Evolutionary conservation across 2,797 vertebrate species (phyloP), one percentile per base, ranked within the genome.

Genomic region (Falco peregrinus): DNA sequence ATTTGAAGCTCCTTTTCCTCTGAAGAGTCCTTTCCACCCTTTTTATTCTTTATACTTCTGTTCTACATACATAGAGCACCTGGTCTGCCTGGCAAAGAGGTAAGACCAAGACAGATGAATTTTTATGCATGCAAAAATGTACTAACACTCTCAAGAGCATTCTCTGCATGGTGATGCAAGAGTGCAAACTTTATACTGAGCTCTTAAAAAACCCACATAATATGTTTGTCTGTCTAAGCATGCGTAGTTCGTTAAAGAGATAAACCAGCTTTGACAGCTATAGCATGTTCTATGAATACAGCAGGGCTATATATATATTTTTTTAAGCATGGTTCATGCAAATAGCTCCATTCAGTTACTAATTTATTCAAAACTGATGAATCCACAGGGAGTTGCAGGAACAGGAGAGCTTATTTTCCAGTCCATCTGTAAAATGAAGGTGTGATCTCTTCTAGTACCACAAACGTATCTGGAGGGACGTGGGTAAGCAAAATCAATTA

Each of bases 291-390:
- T 47, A 47, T 71, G 57, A 93, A 83, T 71, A 80, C n/a, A 80
- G 60, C n/a, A 83, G 80, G 37, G 61, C 31, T 77, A 47, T 6
- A 3, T 43, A 11, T 22, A 56, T 45, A 15, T 29, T 60, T 14
- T 75, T 90, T 69, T 57, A 8, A 53, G 68, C 84, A 71, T 61
- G 25, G 33, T 59, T 89, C 69, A 92, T 91, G 76, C 64, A 93
- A 96, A 89, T 75, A 92, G 53, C 35, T 91, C 68, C 5, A 31
- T 80, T 93, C 60, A 78, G 54, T 61, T 87, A 94, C 54, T 80
- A 94, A 80, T 93, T 92, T 95, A 96, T 86, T 93, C 87, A 91
- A 91, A 96, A 85, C 50, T 84, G 84, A 97, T 69, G 57, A 96
- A 91, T 16, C 87, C 63, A 68, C 6, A 13, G 65, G 41, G 90